A percentile compares a stretch with the other conserved stretches of the same genome.
phyloP scores from a whole-genome alignment of 2,113 vertebrate genomes.

The Equus przewalskii region DNA sequence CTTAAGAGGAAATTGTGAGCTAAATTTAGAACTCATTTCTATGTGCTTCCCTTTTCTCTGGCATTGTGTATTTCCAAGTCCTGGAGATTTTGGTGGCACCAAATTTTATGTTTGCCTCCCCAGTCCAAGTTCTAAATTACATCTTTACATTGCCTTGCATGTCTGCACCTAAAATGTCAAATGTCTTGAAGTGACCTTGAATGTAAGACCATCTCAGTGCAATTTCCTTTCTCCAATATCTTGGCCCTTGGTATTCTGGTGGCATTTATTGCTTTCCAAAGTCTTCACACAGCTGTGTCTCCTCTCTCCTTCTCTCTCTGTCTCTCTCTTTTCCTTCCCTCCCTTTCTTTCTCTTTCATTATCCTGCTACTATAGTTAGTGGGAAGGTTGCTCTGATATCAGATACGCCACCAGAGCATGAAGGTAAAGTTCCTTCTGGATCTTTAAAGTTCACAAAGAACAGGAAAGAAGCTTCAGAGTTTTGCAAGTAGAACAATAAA shows the following conservation, averaged over 20 bases:
- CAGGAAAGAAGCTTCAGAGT: background rate
- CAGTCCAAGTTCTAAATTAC: background rate
- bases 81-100: background rate
- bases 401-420: background rate
- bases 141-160: background rate
- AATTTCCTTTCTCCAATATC: background rate
- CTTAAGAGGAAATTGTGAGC: background rate
- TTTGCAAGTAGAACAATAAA: background rate
- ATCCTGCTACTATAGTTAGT: background rate
- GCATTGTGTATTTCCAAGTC: background rate
- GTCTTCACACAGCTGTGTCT: background rate
- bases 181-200: background rate
- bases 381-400: background rate
- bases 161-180: background rate
- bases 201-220: background rate
- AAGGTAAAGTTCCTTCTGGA: background rate
- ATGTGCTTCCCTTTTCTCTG: background rate
- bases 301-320: background rate
- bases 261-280: background rate
- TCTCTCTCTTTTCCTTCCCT: background rate
- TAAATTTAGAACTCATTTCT: background rate
- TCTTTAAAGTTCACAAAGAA: background rate
- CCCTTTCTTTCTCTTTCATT: background rate
- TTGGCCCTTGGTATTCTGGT: background rate
- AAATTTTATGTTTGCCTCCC: background rate